phyloP scores from a whole-genome alignment of 2,888 invertebrate species.

The Tetramorium bicarinatum region DNA sequence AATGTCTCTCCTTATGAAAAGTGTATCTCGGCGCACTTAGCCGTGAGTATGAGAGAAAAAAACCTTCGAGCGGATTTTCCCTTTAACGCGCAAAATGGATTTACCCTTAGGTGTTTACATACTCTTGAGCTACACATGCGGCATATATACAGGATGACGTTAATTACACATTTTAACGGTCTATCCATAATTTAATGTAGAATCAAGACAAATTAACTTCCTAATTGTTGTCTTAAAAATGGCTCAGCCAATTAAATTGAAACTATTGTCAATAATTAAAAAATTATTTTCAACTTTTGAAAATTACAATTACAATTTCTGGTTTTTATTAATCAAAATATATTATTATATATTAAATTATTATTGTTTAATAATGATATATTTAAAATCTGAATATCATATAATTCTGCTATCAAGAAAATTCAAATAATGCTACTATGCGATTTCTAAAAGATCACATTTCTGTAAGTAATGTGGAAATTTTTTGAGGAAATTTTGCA shows the following conservation, averaged over 20 bases:
- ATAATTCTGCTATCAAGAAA: background rate
- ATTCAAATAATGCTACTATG: constrained; percentile 60
- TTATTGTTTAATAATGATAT: background rate
- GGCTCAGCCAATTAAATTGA: background rate
- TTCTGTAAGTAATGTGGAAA: constrained; percentile 46
- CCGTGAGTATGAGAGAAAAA: constrained; percentile 31
- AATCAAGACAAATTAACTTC: background rate
- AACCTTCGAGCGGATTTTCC: constrained; percentile 1
- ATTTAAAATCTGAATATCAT: background rate
- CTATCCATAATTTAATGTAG: background rate
- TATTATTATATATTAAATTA: background rate
- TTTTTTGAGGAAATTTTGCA: constrained; percentile 56
- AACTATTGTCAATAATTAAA: background rate
- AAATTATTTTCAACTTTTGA: background rate
- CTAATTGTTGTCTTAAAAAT: background rate
- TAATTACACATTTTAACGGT: constrained; percentile 22
- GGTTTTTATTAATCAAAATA: background rate
- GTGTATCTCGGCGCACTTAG: constrained; percentile 62
- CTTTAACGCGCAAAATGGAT: constrained; percentile 44
- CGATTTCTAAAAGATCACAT: constrained; percentile 58
- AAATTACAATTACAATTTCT: background rate
- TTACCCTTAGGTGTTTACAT: background rate
- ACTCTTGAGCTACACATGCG: background rate
- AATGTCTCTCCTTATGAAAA: constrained; percentile 71
- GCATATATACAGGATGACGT: background rate